Evolutionary conservation across 1,140 invertebrate genomes (phyloP).

Genomic region (Euwallacea similis): DNA sequence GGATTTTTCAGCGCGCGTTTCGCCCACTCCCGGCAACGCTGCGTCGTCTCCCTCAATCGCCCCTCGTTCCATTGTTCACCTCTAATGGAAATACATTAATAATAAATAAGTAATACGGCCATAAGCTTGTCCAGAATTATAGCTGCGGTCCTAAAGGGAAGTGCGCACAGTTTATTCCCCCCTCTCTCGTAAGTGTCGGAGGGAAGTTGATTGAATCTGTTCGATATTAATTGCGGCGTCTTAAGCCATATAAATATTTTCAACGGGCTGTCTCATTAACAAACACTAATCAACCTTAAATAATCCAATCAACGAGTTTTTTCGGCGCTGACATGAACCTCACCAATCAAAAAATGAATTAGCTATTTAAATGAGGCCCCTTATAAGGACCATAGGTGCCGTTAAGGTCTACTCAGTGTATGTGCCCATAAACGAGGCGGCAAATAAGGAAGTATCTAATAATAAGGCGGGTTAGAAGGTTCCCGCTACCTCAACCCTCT

Average conservation of each 20-base stretch:
- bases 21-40: constrained; percentile 11
- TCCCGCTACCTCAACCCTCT: neutral
- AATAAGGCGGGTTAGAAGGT: neutral
- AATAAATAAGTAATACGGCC: constrained; percentile 48
- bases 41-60: constrained; percentile 35
- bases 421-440: too few species aligned
- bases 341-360: constrained; percentile 15
- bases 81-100: constrained; percentile 51
- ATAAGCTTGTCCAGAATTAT: constrained; percentile 43
- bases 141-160: constrained; percentile 33
- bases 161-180: constrained; percentile 18
- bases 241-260: constrained; percentile 7
- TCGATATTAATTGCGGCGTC: neutral
- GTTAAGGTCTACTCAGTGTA: constrained; percentile 1
- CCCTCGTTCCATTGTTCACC: constrained; percentile 45
- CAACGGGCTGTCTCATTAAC: constrained; percentile 16
- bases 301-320: constrained; percentile 29
- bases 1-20: too few species aligned
- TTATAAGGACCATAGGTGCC: constrained; percentile 14
- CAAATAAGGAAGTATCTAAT: neutral
- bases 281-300: constrained; percentile 26
- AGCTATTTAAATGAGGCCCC: constrained; percentile 20
- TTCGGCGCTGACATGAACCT: neutral
- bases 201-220: neutral
- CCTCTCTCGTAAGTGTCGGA: neutral